These are phyloP conservation scores for Euborellia annulipes DNA, from an alignment of 1,140 invertebrate species.

Conservation along the genomic window DNA sequence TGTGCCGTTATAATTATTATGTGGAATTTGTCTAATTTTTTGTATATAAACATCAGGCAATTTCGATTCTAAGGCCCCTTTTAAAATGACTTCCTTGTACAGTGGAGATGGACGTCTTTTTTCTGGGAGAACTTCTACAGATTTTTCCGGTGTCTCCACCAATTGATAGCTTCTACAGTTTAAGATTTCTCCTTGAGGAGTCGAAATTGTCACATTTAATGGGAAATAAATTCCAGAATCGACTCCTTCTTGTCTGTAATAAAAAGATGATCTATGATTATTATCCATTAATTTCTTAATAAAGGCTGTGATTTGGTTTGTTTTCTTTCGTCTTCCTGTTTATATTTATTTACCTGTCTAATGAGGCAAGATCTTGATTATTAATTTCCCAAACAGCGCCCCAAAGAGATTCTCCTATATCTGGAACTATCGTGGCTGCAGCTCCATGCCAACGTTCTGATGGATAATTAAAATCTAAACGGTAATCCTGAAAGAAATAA, in stretches of 20 bases:
- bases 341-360: slow-evolving; percentile 41
- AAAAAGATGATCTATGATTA: background rate
- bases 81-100: slow-evolving; percentile 41
- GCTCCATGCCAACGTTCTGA: slow-evolving; percentile 56
- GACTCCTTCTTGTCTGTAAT: slow-evolving; percentile 58
- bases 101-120: slow-evolving; percentile 49
- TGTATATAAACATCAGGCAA: slow-evolving; percentile 50
- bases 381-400: slow-evolving; percentile 65
- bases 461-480: slow-evolving; percentile 49
- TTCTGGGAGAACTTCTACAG: slow-evolving; percentile 25
- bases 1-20: slow-evolving; percentile 45
- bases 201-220: slow-evolving; percentile 39
- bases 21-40: slow-evolving; percentile 39
- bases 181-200: slow-evolving; percentile 30
- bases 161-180: slow-evolving; percentile 53
- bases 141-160: slow-evolving; percentile 27
- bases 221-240: slow-evolving; percentile 46
- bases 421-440: slow-evolving; percentile 56
- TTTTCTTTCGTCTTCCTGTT: background rate
- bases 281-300: slow-evolving; percentile 9
- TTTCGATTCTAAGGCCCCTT: slow-evolving; percentile 49
- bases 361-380: slow-evolving; percentile 36
- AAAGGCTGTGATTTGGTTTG: slow-evolving; percentile 1
- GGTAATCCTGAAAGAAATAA: slow-evolving; percentile 38
- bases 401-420: slow-evolving; percentile 41